phyloP scores from a whole-genome alignment of 1,140 invertebrate genomes.

The Drosophila tsacasi region DNA sequence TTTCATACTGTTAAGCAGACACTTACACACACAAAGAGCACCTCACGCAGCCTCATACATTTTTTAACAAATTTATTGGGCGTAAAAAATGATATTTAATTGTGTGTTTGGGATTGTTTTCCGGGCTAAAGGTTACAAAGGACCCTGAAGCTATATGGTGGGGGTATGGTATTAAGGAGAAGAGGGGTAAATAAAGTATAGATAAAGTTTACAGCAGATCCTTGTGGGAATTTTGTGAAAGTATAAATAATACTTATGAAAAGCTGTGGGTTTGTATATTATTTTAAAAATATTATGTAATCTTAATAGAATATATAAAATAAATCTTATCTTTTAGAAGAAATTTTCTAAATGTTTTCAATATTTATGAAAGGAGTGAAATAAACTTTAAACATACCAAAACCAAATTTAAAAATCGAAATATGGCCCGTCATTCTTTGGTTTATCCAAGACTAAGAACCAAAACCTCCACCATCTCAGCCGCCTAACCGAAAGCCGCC shows the following conservation, averaged over 20 bases:
- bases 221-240: not conserved
- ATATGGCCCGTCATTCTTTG: not conserved
- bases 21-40: slow-evolving; percentile 24
- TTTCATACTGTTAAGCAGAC: slow-evolving; percentile 61
- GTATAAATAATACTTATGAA: too few species aligned
- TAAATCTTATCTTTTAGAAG: too few species aligned
- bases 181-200: not conserved
- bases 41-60: slow-evolving; percentile 54
- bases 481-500: not conserved
- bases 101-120: slow-evolving; percentile 59
- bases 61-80: slow-evolving; percentile 75
- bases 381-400: not conserved
- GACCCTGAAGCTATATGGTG: not conserved
- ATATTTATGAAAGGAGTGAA: not conserved
- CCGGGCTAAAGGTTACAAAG: slow-evolving; percentile 26
- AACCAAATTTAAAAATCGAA: not conserved
- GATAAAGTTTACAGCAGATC: not conserved
- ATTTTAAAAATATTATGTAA: too few species aligned
- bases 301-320: too few species aligned
- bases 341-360: not conserved
- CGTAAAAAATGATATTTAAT: slow-evolving; percentile 72
- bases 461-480: slow-evolving; percentile 15
- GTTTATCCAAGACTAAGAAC: not conserved
- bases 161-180: slow-evolving; percentile 13
- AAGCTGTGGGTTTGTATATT: too few species aligned